Evolutionary conservation across 2,113 vertebrate genomes (phyloP), one percentile per base, ranked within the genome.

Genomic region (Myodes glareolus): DNA sequence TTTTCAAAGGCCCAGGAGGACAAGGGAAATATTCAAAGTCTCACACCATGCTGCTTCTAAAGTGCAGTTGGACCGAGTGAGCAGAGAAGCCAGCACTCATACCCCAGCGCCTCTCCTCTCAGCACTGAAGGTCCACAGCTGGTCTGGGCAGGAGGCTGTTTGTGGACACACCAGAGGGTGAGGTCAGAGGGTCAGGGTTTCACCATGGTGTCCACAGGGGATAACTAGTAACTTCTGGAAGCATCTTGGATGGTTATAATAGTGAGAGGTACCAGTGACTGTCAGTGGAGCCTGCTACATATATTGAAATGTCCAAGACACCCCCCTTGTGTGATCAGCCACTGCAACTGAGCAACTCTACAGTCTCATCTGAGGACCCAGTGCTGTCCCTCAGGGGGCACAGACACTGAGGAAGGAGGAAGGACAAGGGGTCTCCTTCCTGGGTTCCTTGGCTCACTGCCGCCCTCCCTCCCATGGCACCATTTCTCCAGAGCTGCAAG

Each of bases 301-400:
- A 5, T 4, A 21, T 17, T 58, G 73, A 67, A 27, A 0, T 14
- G 23, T 29, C 21, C 2, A 87, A 73, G 33, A 73, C 33, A 63
- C 21, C 63, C 29, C 33, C 29, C 25, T 47, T 63, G 50, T 42
- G 68, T 27, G 67, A 72, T 5, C 0, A 5, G 0, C 3, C 0
- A 55, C 92, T 0, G 1, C 29, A 42, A n/a, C 0, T 23, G 27
- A 75, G 86, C 47, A 58, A 31, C 3, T 6, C 55, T 33, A 12
- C 0, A 2, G 27, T 21, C 45, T 17, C 47, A 7, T 68, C 33
- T 7, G 27, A 50, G 33, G 45, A 33, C 47, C n/a, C 88, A 25
- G 39, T 9, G 36, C 91, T 39, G 31, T 11, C 23, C 17, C 17
- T 33, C 81, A 0, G 4, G 52, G 29, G 55, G 8, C 33, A 10